Base-by-base conservation (phyloP, 2,113 vertebrate genomes). In the Strix aluco region DNA sequence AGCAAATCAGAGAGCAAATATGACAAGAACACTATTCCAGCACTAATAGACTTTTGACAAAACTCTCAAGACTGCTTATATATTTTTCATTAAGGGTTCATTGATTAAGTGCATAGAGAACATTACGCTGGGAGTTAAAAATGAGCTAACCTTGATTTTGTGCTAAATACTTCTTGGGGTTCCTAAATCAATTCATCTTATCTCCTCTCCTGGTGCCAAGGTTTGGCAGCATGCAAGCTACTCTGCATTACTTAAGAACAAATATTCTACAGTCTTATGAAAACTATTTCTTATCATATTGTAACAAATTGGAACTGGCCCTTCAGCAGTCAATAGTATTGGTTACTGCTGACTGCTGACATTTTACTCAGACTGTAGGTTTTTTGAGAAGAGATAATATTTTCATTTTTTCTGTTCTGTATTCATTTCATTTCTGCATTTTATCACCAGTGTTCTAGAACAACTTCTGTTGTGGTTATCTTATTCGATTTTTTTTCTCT, bases 381-480 rank as follows among this genome's bases (percentile, higher is more conserved):
- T 81, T 63, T 87, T 26, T 30, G 6, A 88, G 51, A 90, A 63
- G 9, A 81, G 21, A 67, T 38, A 67, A 29, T 74, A 65, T 62
- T 77, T 88, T 74, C 8, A 6, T 40, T 73, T 66, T 54, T 80
- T 59, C 58, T 74, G 11, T 42, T 81, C 72, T 55, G 29, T 57
- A 92, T 57, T 91, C 5, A 40, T 86, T 92, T 83, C 34, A 77
- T 65, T 94, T 85, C 70, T 85, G 13, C 36, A 62, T 87, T 93
- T 93, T 70, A 80, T 66, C 88, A 80, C 25, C 46, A 92, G 59
- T 10, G 6, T 86, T 93, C 88, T 71, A 90, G 62, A 92, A 86
- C 62, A 96, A 71, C 84, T 93, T 96, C 90, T 85, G 62, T 61
- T 96, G 58, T 82, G 81, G 93, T 95, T 94, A 91, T 81, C 73